Conservation (phyloP, 2,113 vertebrate genomes). For the Puntigrus tetrazona region DNA sequence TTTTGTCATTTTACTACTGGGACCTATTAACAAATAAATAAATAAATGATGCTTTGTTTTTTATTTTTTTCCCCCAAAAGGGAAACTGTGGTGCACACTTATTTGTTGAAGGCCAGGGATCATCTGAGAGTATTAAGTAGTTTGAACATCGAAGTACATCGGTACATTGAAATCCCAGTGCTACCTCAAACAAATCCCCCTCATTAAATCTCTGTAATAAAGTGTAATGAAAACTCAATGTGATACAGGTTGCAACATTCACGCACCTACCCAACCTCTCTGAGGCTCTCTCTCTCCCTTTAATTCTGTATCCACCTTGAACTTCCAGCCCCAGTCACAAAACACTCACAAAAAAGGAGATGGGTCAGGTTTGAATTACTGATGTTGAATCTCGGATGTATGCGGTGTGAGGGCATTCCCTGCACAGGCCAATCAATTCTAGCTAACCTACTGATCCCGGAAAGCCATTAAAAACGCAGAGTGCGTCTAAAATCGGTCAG, state of each 20-base stretch:
- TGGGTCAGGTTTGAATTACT: background rate
- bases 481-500: conserved; percentile 11
- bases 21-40: background rate
- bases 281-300: background rate
- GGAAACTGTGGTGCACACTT: conserved; percentile 8
- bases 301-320: background rate
- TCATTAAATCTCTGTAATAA: conserved; percentile 12
- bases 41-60: background rate
- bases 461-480: conserved; percentile 8
- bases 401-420: background rate
- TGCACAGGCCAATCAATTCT: conserved; percentile 3
- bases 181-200: background rate
- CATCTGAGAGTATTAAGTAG: background rate
- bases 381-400: background rate
- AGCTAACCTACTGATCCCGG: conserved; percentile 10
- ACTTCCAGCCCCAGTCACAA: background rate
- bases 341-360: background rate
- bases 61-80: background rate
- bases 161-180: background rate
- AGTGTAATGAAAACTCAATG: background rate
- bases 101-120: background rate
- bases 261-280: background rate
- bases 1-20: background rate
- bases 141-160: no score
- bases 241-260: background rate